These are phyloP conservation scores for Amphiprion ocellaris DNA, from an alignment of 2,113 vertebrate species.

Conservation along the genomic window DNA sequence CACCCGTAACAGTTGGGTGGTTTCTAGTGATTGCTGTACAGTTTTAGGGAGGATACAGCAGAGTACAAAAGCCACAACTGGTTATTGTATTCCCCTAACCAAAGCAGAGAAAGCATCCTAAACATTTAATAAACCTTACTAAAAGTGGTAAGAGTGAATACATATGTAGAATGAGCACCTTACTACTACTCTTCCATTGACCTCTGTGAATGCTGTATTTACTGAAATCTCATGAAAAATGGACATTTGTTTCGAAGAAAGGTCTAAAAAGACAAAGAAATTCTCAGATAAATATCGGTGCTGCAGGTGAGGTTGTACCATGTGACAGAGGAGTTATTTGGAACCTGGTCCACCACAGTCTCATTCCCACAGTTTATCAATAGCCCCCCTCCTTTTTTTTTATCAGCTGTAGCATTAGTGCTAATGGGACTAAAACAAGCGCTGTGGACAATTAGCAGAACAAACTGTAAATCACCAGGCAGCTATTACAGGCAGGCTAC, in stretches of 20 bases:
- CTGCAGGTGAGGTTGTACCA: neutral
- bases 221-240: neutral
- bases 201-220: neutral
- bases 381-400: conserved; percentile 24
- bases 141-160: neutral
- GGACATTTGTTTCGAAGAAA: neutral
- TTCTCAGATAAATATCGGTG: neutral
- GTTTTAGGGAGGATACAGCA: too few relatives aligned
- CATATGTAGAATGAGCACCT: neutral
- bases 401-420: conserved; percentile 67
- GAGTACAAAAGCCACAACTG: neutral
- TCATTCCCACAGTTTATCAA: conserved; percentile 67
- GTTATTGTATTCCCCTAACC: neutral
- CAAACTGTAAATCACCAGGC: conserved; percentile 57
- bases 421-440: conserved; percentile 60
- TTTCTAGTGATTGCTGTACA: too few relatives aligned
- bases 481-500: conserved; percentile 36
- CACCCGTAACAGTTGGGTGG: too few relatives aligned
- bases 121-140: neutral
- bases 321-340: neutral
- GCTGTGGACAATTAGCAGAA: conserved; percentile 52
- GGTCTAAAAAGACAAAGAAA: neutral
- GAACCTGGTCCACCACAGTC: conserved; percentile 17
- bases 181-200: neutral
- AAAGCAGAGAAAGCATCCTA: neutral